These are phyloP conservation scores for Pongo abelii DNA, from an alignment of 2,113 vertebrate genomes.

Conservation along the genomic window DNA sequence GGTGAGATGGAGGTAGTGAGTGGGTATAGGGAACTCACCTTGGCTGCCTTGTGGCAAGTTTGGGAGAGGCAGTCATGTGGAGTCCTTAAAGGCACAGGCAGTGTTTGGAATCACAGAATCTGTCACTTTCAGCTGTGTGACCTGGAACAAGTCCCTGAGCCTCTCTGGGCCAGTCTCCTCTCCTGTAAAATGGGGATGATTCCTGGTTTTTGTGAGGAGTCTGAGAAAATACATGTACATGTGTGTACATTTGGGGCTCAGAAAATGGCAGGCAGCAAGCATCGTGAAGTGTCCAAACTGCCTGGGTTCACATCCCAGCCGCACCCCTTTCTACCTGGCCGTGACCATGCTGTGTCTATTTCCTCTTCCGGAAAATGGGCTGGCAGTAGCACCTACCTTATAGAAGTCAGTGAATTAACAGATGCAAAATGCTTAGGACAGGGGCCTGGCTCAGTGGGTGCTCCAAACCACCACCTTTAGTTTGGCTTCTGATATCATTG, in stretches of 20 bases:
- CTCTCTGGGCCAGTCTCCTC: neutral
- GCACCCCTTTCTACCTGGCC: neutral
- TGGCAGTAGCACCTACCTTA: too few relatives aligned
- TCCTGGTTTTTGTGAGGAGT: neutral
- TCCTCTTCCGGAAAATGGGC: neutral
- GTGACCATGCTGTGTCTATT: rapidly evolving
- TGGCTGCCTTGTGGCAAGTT: neutral
- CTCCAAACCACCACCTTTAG: neutral
- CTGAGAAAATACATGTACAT: neutral
- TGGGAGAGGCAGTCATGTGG: neutral
- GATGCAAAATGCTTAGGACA: neutral
- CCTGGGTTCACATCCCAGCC: neutral
- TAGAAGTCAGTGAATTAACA: neutral
- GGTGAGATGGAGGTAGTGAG: neutral
- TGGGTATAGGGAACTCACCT: neutral
- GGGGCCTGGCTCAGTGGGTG: neutral
- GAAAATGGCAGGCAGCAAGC: neutral
- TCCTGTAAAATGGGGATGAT: neutral
- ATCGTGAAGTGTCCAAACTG: neutral
- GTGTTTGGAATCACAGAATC: neutral
- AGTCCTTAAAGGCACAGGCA: neutral
- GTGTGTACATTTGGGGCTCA: neutral
- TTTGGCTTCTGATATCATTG: neutral
- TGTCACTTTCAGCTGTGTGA: neutral
- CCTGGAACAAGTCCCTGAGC: neutral